Percentiles rank a stretch among this genome's conserved stretches.
phyloP scores from a whole-genome alignment of 2,888 invertebrate species.

The Diarsia rubi region DNA sequence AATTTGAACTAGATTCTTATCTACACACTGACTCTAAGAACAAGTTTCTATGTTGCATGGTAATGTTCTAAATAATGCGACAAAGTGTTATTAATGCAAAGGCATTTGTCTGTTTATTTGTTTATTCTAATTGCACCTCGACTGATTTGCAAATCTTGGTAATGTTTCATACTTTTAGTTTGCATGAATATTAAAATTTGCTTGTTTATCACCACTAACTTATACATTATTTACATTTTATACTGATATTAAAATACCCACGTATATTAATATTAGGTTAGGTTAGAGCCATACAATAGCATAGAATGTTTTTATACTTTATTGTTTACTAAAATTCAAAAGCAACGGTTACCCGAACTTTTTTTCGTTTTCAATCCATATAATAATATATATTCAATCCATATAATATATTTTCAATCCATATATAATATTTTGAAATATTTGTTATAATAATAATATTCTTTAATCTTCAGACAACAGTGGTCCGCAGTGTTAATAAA shows the following conservation, averaged over 20 bases:
- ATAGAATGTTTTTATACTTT: neutral
- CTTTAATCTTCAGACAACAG: too few relatives aligned
- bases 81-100: conserved; percentile 42
- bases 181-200: conserved; percentile 22
- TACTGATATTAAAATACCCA: neutral
- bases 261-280: too few relatives aligned
- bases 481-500: too few relatives aligned
- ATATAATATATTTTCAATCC: too few relatives aligned
- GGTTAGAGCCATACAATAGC: neutral
- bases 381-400: too few relatives aligned
- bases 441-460: too few relatives aligned
- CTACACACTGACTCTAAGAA: conserved; percentile 58
- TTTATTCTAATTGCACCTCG: conserved; percentile 48
- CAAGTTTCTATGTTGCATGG: conserved; percentile 33
- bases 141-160: conserved; percentile 30
- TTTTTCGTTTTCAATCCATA: too few relatives aligned
- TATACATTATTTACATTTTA: neutral
- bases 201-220: neutral
- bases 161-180: conserved; percentile 30
- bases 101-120: conserved; percentile 53
- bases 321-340: neutral
- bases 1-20: conserved; percentile 56
- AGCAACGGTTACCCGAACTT: neutral
- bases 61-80: conserved; percentile 33
- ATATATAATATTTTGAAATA: too few relatives aligned